Percentiles rank a stretch among this genome's conserved stretches.
Evolutionary conservation across 2,888 invertebrate species (phyloP).

Genomic region (Phytoseiulus persimilis): DNA sequence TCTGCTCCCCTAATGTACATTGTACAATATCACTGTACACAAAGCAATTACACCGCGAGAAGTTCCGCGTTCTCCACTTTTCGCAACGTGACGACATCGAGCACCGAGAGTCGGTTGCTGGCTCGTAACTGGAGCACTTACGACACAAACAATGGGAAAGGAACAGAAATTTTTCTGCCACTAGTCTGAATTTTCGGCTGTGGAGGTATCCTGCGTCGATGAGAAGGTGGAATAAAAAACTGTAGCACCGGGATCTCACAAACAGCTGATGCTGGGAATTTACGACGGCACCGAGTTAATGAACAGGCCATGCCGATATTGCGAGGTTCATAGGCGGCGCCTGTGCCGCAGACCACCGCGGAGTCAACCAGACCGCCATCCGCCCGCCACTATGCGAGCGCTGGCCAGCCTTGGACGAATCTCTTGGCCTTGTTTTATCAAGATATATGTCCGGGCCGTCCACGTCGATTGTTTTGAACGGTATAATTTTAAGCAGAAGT

Average conservation of each 20-base stretch:
- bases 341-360: not conserved
- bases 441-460: not conserved
- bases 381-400: not conserved
- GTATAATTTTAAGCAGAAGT: too few species aligned
- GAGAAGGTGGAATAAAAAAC: not conserved
- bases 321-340: not conserved
- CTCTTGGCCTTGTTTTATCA: not conserved
- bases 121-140: not conserved
- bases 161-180: not conserved
- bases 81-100: not conserved
- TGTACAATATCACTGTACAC: not conserved
- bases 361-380: not conserved
- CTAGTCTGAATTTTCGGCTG: not conserved
- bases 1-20: not conserved
- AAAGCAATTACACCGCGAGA: not conserved
- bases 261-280: not conserved
- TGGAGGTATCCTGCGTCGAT: not conserved
- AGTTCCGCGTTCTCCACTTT: not conserved
- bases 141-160: not conserved
- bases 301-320: not conserved
- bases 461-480: too few species aligned
- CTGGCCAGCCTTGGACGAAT: not conserved
- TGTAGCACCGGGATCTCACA: not conserved
- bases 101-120: not conserved
- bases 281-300: not conserved